These are phyloP conservation scores for Thymelicus acteon DNA, from an alignment of 2,888 invertebrate species.

Conservation along the genomic window DNA sequence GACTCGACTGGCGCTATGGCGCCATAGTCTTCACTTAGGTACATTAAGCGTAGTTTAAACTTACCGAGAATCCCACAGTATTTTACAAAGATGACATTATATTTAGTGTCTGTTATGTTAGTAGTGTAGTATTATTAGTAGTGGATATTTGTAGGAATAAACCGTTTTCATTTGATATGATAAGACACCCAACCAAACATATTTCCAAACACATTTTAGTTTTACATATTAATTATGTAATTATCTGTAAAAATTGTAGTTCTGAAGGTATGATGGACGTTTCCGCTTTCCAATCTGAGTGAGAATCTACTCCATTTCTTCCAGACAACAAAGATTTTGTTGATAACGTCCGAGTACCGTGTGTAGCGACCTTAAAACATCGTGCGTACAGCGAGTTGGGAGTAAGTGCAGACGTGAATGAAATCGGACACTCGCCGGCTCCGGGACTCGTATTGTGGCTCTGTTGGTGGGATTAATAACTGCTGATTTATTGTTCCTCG, in stretches of 20 bases:
- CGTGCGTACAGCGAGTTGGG: conserved; percentile 41
- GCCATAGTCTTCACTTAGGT: background rate
- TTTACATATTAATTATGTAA: no score
- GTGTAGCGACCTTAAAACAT: conserved; percentile 3
- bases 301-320: background rate
- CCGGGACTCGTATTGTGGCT: conserved; percentile 23
- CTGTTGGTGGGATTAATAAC: conserved; percentile 32
- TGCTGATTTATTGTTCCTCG: conserved; percentile 37
- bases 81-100: no score
- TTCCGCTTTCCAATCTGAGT: no score
- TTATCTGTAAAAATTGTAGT: no score
- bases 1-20: background rate
- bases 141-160: background rate
- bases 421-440: conserved; percentile 56
- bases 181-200: no score
- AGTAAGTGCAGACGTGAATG: conserved; percentile 53
- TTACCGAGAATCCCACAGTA: background rate
- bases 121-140: background rate
- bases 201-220: no score
- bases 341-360: background rate
- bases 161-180: background rate
- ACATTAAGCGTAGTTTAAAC: background rate
- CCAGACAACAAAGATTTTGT: background rate
- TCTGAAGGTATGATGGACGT: no score
- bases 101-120: no score